These are phyloP conservation scores for Agrotis puta DNA, from an alignment of 2,888 invertebrate genomes.

Conservation along the genomic window DNA sequence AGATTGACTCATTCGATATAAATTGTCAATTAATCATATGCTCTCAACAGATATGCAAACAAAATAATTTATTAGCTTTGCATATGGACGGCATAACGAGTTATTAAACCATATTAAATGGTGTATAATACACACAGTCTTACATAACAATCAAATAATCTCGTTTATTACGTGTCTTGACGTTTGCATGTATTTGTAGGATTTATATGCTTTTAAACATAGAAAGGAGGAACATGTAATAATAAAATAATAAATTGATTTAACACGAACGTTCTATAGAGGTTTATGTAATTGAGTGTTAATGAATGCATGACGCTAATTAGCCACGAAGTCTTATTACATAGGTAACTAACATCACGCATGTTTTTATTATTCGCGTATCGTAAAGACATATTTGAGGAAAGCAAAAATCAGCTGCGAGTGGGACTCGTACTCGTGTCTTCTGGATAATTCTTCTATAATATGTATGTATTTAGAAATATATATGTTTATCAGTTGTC, in stretches of 20 bases:
- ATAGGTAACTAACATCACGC: too few relatives aligned
- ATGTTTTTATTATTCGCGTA: too few relatives aligned
- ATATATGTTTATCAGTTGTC: too few relatives aligned
- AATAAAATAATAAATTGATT: constrained; percentile 23
- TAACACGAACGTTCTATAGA: constrained; percentile 27
- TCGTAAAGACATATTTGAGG: too few relatives aligned
- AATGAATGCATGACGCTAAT: background rate
- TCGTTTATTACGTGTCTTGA: constrained; percentile 27
- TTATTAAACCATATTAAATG: constrained; percentile 25
- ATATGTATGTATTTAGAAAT: too few relatives aligned
- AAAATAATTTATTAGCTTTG: constrained; percentile 40
- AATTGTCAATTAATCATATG: constrained; percentile 39
- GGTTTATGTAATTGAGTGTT: constrained; percentile 21
- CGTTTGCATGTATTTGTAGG: constrained; percentile 34
- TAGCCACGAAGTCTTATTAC: constrained; percentile 14
- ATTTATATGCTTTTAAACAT: constrained; percentile 30
- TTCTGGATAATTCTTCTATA: too few relatives aligned
- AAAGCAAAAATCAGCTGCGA: too few relatives aligned
- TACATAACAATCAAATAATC: constrained; percentile 16
- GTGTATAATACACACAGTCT: constrained; percentile 2
- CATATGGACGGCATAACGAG: constrained; percentile 6
- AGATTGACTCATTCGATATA: constrained; percentile 8
- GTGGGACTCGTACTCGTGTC: too few relatives aligned
- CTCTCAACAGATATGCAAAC: constrained; percentile 28
- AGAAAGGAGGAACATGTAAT: constrained; percentile 20